Conservation (phyloP, 2,113 vertebrate species). For the Philantomba maxwellii region DNA sequence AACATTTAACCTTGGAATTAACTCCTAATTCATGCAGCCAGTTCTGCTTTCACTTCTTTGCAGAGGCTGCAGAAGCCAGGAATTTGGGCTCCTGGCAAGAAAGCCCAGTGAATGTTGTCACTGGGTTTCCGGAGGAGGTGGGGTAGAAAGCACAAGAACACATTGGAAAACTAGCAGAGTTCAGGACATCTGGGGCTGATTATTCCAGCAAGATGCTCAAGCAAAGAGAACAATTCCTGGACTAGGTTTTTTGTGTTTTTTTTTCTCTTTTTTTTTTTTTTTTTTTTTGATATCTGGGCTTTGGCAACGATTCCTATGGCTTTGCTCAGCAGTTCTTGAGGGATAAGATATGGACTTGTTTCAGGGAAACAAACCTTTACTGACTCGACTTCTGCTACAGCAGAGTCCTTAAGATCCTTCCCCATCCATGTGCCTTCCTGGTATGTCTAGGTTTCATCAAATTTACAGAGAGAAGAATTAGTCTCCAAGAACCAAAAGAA, state of each 20-base stretch:
- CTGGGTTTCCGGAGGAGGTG: background rate
- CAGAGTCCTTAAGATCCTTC: background rate
- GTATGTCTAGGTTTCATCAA: background rate
- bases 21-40: background rate
- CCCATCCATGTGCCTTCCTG: background rate
- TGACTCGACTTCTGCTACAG: background rate
- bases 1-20: background rate
- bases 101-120: background rate
- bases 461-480: background rate
- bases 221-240: constrained; percentile 3
- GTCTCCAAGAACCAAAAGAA: background rate
- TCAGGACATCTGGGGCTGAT: constrained; percentile 58
- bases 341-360: background rate
- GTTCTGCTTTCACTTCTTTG: constrained; percentile 15
- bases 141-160: background rate
- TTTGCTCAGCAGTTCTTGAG: constrained; percentile 61
- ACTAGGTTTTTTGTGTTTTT: background rate
- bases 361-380: constrained; percentile 11
- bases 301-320: constrained; percentile 16
- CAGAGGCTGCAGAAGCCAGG: background rate
- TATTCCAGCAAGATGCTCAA: constrained; percentile 15
- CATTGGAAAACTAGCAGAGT: background rate
- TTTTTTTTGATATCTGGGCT: constrained; percentile 27
- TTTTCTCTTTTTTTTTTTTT: accelerated
- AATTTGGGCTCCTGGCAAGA: background rate